Evolutionary conservation across 1,140 invertebrate species (phyloP).

Genomic region (Chymomyza costata): DNA sequence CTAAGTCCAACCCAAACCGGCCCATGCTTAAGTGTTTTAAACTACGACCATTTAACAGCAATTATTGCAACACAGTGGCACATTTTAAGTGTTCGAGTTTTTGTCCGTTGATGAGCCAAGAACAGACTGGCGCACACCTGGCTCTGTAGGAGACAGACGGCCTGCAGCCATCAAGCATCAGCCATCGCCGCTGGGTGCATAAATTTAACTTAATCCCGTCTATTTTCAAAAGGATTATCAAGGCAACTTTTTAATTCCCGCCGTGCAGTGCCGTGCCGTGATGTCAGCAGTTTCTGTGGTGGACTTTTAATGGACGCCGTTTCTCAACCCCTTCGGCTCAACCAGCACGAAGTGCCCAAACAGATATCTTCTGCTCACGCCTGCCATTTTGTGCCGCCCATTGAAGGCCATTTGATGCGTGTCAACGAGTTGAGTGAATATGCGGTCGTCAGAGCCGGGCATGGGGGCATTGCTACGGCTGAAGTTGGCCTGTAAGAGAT

Average conservation of each 20-base stretch:
- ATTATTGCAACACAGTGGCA: constrained; percentile 72
- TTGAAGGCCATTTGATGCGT: constrained; percentile 67
- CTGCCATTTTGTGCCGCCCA: constrained; percentile 22
- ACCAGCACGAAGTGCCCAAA: too few relatives aligned
- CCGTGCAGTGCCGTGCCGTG: constrained; percentile 22
- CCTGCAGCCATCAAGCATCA: constrained; percentile 37
- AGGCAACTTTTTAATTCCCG: constrained; percentile 70
- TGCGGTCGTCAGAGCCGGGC: constrained; percentile 7
- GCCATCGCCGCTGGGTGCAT: constrained; percentile 43
- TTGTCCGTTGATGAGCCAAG: too few relatives aligned
- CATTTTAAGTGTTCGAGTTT: constrained; percentile 56
- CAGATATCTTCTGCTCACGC: not conserved
- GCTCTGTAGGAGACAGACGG: constrained; percentile 5
- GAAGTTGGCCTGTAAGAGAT: constrained; percentile 49
- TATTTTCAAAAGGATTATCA: constrained; percentile 73
- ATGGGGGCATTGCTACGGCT: constrained; percentile 31
- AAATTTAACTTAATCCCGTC: constrained; percentile 71
- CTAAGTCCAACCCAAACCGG: too few relatives aligned
- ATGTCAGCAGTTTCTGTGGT: constrained; percentile 69
- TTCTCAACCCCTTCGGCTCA: not conserved
- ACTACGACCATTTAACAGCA: constrained; percentile 68
- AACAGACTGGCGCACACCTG: too few relatives aligned
- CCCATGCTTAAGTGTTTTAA: constrained; percentile 57
- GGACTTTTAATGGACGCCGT: constrained; percentile 48
- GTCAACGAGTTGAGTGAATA: constrained; percentile 22